A percentile compares a stretch with the other conserved stretches of the same genome.
These are phyloP conservation scores for Vipera latastei DNA, from an alignment of 2,797 vertebrate genomes.

Conservation along the genomic window DNA sequence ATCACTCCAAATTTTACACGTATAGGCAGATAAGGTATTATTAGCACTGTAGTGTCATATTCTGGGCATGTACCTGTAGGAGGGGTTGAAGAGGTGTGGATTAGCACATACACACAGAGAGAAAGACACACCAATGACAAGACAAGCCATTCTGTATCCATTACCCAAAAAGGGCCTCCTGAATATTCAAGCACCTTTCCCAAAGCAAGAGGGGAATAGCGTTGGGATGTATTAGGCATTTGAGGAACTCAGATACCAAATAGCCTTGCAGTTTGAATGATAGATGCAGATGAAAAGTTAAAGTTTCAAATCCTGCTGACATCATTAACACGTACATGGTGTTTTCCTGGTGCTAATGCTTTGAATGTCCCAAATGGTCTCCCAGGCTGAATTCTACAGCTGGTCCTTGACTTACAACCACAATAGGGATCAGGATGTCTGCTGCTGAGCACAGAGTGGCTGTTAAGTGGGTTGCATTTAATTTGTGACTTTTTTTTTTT, in stretches of 20 bases:
- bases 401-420: background rate
- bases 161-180: conserved; percentile 9
- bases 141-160: background rate
- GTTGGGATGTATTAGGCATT: conserved; percentile 48
- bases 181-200: conserved; percentile 36
- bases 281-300: conserved; percentile 58
- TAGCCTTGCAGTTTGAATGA: conserved; percentile 52
- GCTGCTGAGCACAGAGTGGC: background rate
- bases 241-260: conserved; percentile 61
- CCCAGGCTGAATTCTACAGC: background rate
- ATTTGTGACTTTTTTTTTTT: too few relatives aligned
- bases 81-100: background rate
- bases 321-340: background rate
- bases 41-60: conserved; percentile 8
- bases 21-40: background rate
- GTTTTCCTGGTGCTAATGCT: background rate
- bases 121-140: background rate
- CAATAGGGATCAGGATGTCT: background rate
- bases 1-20: background rate
- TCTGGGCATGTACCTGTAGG: background rate
- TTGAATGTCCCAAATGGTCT: background rate
- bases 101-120: background rate
- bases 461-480: background rate
- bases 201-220: conserved; percentile 45
- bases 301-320: background rate